Percentiles rank a stretch among this genome's conserved stretches.
These are phyloP conservation scores for Sporophila hypoxantha DNA, from an alignment of 2,113 vertebrate genomes.

Conservation along the genomic window DNA sequence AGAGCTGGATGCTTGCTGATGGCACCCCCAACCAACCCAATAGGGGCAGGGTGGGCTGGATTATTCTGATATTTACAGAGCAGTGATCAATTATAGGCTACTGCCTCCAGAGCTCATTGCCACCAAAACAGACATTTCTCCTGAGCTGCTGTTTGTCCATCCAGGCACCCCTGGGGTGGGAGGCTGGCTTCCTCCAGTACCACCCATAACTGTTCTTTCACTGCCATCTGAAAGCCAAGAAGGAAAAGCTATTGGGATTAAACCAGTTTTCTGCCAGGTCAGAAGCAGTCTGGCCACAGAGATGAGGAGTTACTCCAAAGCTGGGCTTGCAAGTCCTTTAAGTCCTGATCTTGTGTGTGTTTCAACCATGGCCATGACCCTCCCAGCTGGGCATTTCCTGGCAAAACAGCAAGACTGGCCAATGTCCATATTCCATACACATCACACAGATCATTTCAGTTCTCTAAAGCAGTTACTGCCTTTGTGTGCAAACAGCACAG, in stretches of 20 bases:
- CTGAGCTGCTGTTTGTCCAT: neutral
- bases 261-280: neutral
- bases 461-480: neutral
- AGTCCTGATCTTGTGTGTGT: neutral
- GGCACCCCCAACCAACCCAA: neutral
- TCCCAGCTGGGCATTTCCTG: neutral
- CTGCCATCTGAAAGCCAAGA: neutral
- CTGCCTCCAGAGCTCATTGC: neutral
- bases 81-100: neutral
- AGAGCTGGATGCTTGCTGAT: neutral
- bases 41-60: neutral
- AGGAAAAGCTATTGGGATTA: neutral
- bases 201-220: neutral
- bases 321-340: neutral
- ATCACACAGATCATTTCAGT: neutral
- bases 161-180: neutral
- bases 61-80: neutral
- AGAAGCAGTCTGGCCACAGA: neutral
- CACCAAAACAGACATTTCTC: neutral
- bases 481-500: neutral
- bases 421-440: rapidly evolving
- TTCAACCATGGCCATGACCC: rapidly evolving
- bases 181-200: neutral
- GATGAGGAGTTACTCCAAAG: neutral
- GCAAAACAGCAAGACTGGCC: neutral